Conservation (phyloP, 2,113 vertebrate species). For the Microtus oregoni region DNA sequence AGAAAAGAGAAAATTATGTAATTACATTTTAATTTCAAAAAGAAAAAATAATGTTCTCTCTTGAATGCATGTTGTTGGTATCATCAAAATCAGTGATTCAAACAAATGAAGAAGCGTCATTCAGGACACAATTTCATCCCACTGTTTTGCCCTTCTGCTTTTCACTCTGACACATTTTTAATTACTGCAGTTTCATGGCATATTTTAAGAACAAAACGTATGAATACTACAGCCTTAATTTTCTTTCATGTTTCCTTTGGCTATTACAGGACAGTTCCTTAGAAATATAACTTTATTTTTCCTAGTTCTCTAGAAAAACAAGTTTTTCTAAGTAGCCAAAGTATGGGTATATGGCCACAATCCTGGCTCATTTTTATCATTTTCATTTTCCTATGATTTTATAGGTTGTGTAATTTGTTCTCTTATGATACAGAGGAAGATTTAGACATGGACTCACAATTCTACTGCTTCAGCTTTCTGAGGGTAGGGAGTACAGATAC, state of each 20-base stretch:
- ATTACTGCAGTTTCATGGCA: neutral
- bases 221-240: neutral
- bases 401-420: no score
- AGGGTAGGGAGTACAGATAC: neutral
- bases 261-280: neutral
- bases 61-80: neutral
- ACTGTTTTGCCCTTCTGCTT: neutral
- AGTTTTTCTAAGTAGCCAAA: neutral
- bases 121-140: neutral
- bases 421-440: no score
- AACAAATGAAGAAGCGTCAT: neutral
- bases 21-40: neutral
- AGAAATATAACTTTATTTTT: neutral
- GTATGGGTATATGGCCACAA: neutral
- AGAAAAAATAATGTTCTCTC: neutral
- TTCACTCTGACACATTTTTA: neutral
- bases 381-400: no score
- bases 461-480: neutral
- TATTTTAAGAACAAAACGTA: neutral
- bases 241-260: neutral
- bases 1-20: neutral
- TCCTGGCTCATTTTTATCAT: no score
- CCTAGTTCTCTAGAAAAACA: neutral
- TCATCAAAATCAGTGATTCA: neutral
- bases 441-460: neutral